Evolutionary conservation across 2,113 vertebrate genomes (phyloP), one percentile per base, ranked within the genome.

Genomic region (Brachyhypopomus gauderio): DNA sequence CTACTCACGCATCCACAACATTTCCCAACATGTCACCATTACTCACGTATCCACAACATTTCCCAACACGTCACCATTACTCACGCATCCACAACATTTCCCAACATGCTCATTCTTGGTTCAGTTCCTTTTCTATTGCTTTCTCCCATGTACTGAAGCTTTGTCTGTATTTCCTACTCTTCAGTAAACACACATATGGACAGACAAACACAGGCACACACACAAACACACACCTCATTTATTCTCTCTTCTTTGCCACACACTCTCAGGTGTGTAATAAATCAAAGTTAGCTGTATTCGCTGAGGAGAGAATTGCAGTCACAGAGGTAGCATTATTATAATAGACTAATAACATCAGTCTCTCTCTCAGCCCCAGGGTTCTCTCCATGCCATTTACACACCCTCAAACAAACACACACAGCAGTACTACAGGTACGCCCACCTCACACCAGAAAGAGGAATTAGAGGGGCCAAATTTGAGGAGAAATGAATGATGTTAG

Each of bases 321-420:
- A 74, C 76, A 79, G 48, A 52, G 25, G 11, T 75, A 38, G 23
- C 30, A 38, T 79, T 75, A 78, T 66, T 56, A 74, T 69, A 79
- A 83, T 69, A 34, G 71, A 67, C 72, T 75, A 66, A 67, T 67
- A 27, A 58, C 34, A 75, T 69, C 8, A 62, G 36, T 23, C 20
- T 69, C 20, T 70, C 62, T 59, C 4, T n/a, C 38, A 83, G 58
- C 41, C 14, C 36, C 20, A 74, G 38, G 41, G 67, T 22, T 60
- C 2, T 48, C 9, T 30, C 14, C 16, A 34, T 41, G 36, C 67
- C 34, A 38, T 74, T 75, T 74, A 60, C 41, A 77, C 38, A 52
- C 38, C 19, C 5, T 17, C n/a, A 38, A 20, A 60, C 56, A 74
- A 1, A 74, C 27, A 34, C 55, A 36, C 52, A 22, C 20, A 19